phyloP scores from a whole-genome alignment of 2,888 invertebrate genomes.

The Labia minor region DNA sequence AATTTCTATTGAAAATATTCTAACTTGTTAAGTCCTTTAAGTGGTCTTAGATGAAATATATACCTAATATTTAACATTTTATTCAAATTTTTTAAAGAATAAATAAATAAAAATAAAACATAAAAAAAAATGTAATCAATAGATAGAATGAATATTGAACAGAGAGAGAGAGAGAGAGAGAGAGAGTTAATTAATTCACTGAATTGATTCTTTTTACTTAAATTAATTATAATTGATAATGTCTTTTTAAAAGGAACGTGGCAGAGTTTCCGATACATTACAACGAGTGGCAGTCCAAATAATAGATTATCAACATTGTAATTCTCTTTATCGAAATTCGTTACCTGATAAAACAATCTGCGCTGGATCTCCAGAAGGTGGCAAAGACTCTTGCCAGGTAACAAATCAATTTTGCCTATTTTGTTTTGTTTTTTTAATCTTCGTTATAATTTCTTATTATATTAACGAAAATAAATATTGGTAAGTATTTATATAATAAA shows the following conservation, averaged over 20 bases:
- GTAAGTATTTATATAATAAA: no score
- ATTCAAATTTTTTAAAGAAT: no score
- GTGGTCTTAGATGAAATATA: constrained; percentile 51
- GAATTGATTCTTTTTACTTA: no score
- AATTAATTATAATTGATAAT: no score
- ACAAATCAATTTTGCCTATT: constrained; percentile 22
- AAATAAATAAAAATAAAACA: no score
- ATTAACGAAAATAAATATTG: no score
- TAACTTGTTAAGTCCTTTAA: constrained; percentile 47
- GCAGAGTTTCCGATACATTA: not conserved
- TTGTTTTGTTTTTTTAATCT: constrained; percentile 15
- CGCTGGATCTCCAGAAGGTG: constrained; percentile 34
- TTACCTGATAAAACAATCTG: constrained; percentile 35
- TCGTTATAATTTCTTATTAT: no score
- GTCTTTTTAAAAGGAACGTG: not conserved
- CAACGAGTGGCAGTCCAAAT: not conserved
- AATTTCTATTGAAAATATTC: not conserved
- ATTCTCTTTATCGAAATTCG: constrained; percentile 27
- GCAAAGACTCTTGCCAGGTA: constrained; percentile 37
- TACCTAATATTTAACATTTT: no score
- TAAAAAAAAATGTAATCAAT: no score
- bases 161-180: no score
- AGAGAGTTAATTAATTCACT: no score
- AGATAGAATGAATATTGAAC: no score
- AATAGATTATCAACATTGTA: not conserved